Base-by-base conservation (phyloP, 2,888 invertebrate genomes). In the Heterodera filipjevi region DNA sequence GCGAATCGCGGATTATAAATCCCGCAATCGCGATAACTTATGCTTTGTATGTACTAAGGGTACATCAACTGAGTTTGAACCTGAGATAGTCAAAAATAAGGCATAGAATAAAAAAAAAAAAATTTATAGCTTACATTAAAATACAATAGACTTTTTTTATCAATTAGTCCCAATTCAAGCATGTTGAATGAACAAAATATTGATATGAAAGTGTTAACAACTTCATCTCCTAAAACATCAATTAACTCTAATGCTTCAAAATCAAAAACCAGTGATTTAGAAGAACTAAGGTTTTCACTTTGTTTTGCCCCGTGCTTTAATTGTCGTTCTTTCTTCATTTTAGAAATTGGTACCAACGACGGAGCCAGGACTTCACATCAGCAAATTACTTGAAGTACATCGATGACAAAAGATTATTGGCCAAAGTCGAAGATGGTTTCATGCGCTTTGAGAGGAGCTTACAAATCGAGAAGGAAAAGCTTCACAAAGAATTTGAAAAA, bases 331-430 rank as follows among this genome's bases (percentile, higher is more conserved):
- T 53, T 12, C 22, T 5, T 19, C 1, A 19, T 59, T 3, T 59
- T 14, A 75, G 75, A 10, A 59, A 75, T 32, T 75, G 75, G 75
- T 75, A 75, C 46, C 32, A 53, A 30, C 32, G 75, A 27, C 46
- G 64, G 66, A 75, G 75, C 33, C 66, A 39, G 5, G 75, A 75
- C 12, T 75, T 75, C 33, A 53, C 30, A 33, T 75, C 75, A 64
- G 39, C 66, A 6, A 75, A 75, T 66, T 75, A 64, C 59, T 64
- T 75, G 22, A 68, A 75, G 33, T 46, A 75, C 19, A 33, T 53
- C 30, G 46, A 64, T 22, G 35, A 35, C 68, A 68, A 22, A 68
- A 33, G 16, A 22, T 27, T 68, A 14, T 33, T 32, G 35, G 32
- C 19, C 68, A 35, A 68, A 35, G 22, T 35, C 22, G 68, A 68